A percentile compares a stretch with the other conserved stretches of the same genome.
Evolutionary conservation across 2,113 vertebrate species (phyloP).

Genomic region (Heteronetta atricapilla): DNA sequence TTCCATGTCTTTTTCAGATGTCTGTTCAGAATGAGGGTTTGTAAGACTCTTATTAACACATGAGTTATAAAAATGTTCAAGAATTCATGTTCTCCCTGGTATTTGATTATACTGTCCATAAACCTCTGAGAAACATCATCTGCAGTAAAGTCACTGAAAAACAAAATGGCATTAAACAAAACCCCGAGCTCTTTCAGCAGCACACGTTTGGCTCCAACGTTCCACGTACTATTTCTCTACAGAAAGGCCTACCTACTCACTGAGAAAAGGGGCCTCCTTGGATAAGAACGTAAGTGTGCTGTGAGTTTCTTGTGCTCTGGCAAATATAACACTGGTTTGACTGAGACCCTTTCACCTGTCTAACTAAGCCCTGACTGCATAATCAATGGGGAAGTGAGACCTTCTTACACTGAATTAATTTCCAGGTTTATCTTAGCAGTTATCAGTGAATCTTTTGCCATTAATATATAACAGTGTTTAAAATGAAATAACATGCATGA

Average conservation of each 20-base stretch:
- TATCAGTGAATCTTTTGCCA: background rate
- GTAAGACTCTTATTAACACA: background rate
- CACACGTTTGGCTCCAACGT: background rate
- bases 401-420: conserved; percentile 20
- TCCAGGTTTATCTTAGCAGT: background rate
- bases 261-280: background rate
- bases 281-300: background rate
- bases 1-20: background rate
- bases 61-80: background rate
- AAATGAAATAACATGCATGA: conserved; percentile 36
- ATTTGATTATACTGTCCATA: conserved; percentile 5
- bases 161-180: background rate
- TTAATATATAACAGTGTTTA: conserved; percentile 8
- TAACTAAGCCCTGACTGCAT: background rate
- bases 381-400: conserved; percentile 1
- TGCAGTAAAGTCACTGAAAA: background rate
- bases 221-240: background rate
- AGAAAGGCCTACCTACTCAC: background rate
- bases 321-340: background rate
- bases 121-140: conserved; percentile 4
- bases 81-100: background rate
- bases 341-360: background rate
- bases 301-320: background rate
- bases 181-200: background rate
- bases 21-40: background rate